phyloP scores from a whole-genome alignment of 2,113 vertebrate species.

The Pseudonaja textilis region DNA sequence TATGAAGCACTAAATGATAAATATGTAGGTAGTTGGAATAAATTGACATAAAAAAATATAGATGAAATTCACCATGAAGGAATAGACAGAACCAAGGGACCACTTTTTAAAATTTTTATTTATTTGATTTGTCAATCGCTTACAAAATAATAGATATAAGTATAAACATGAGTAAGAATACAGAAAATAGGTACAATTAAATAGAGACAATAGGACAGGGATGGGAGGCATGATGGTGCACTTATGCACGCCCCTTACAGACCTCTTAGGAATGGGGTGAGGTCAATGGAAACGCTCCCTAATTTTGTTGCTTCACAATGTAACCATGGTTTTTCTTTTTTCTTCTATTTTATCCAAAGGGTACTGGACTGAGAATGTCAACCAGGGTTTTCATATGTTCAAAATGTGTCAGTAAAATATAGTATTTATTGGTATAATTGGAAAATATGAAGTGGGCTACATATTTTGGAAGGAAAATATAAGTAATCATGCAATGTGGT shows the following conservation, averaged over 20 bases:
- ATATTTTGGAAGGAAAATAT: conserved; percentile 48
- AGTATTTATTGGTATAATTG: conserved; percentile 62
- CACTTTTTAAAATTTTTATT: too few species aligned
- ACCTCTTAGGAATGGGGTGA: too few species aligned
- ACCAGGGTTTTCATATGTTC: conserved; percentile 31
- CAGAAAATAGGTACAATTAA: too few species aligned
- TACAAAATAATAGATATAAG: too few species aligned
- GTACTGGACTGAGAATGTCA: conserved; percentile 1
- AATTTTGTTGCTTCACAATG: not conserved
- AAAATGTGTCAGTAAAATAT: conserved; percentile 55
- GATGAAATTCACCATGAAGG: not conserved
- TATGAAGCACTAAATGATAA: not conserved
- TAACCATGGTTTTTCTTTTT: not conserved
- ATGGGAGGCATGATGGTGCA: too few species aligned
- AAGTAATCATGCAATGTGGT: conserved; percentile 47
- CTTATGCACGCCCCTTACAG: too few species aligned
- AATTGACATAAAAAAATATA: not conserved
- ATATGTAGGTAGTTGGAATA: not conserved
- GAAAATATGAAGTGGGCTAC: conserved; percentile 38
- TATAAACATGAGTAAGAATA: too few species aligned
- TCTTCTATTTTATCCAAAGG: not conserved
- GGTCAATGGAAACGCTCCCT: not conserved
- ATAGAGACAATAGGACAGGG: too few species aligned
- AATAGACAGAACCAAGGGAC: too few species aligned
- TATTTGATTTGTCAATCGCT: too few species aligned